phyloP scores from a whole-genome alignment of 1,140 invertebrate species.

The Acromyrmex echinatior region DNA sequence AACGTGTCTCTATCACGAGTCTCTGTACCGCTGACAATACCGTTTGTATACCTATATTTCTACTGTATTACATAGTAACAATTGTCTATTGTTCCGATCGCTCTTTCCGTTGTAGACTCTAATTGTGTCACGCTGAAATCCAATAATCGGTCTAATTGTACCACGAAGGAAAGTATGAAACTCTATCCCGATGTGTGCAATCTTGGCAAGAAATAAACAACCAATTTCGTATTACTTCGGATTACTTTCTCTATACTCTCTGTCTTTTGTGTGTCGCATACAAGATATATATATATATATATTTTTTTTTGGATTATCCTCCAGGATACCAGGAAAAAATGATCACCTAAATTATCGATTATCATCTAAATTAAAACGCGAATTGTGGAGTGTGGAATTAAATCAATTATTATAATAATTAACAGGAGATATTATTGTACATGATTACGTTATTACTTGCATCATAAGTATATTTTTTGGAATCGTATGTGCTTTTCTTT shows the following conservation, averaged over 20 bases:
- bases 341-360: not conserved
- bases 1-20: slow-evolving; percentile 36
- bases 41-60: slow-evolving; percentile 45
- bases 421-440: not conserved
- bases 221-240: slow-evolving; percentile 66
- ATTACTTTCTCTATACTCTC: not conserved
- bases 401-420: not conserved
- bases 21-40: slow-evolving; percentile 51
- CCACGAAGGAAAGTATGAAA: slow-evolving; percentile 59
- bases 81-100: slow-evolving; percentile 13
- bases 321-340: not conserved
- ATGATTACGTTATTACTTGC: slow-evolving; percentile 26
- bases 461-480: slow-evolving; percentile 32
- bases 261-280: not conserved
- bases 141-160: slow-evolving; percentile 66
- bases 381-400: not conserved
- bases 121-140: slow-evolving; percentile 55
- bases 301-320: not conserved
- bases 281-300: not conserved
- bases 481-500: not conserved
- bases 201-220: slow-evolving; percentile 75
- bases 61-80: slow-evolving; percentile 33
- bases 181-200: slow-evolving; percentile 71
- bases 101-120: slow-evolving; percentile 42
- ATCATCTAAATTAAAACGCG: not conserved